Evolutionary conservation across 2,113 vertebrate species (phyloP).

Genomic region (Loxodonta africana): DNA sequence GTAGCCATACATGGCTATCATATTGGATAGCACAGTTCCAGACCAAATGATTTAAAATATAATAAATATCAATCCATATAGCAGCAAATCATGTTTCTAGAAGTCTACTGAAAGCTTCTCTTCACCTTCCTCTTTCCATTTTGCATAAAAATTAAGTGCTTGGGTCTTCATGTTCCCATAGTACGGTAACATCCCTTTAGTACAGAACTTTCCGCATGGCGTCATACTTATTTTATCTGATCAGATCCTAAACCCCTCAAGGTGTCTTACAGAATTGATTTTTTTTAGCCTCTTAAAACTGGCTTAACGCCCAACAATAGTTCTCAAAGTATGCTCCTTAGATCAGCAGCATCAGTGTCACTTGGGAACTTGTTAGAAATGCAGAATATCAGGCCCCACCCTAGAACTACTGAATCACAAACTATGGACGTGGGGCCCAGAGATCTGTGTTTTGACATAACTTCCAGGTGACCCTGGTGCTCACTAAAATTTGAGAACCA

Average conservation of each 20-base stretch:
- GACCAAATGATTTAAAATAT: background rate
- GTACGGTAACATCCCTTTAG: background rate
- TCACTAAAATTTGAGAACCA: conserved; percentile 28
- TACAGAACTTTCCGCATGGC: background rate
- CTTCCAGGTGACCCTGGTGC: background rate
- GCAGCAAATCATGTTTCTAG: background rate
- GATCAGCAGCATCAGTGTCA: background rate
- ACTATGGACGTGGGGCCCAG: background rate
- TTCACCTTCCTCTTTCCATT: background rate
- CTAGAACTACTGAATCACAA: background rate
- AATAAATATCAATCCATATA: background rate
- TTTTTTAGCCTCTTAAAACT: background rate
- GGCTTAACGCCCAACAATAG: background rate
- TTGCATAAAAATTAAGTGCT: background rate
- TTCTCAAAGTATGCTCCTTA: background rate
- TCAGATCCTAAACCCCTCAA: background rate
- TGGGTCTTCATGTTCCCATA: background rate
- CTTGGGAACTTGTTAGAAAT: conserved; percentile 2
- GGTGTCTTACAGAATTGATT: background rate
- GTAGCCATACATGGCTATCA: background rate
- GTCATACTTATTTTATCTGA: background rate
- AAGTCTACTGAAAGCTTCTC: background rate
- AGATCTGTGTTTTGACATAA: background rate
- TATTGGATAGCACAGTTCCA: background rate
- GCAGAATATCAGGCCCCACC: background rate